Conservation (phyloP, 2,888 invertebrate genomes). For the Lepidonotus clava region DNA sequence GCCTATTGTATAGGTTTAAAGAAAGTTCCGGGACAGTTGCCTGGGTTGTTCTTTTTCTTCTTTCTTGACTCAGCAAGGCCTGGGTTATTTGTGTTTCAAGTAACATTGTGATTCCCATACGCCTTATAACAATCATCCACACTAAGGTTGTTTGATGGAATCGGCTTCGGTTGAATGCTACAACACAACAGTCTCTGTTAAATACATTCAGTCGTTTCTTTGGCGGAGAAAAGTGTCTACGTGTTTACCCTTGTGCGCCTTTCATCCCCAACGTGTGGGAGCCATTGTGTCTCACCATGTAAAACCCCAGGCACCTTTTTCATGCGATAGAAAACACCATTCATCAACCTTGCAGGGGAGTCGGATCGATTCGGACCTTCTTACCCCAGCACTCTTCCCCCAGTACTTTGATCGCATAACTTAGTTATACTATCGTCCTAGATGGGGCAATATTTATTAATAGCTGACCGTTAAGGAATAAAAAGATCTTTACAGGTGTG, state of each 20-base stretch:
- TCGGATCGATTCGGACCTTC: background rate
- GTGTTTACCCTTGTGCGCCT: background rate
- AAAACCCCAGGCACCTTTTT: constrained; percentile 16
- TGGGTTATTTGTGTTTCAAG: background rate
- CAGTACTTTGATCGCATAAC: too few species aligned
- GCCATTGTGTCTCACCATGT: background rate
- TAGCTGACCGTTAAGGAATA: too few species aligned
- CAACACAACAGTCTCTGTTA: background rate
- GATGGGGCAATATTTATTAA: too few species aligned
- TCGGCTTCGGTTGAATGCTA: too few species aligned
- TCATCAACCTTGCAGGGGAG: background rate
- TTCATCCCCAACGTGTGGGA: constrained; percentile 16
- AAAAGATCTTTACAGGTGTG: too few species aligned
- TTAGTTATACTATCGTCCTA: too few species aligned
- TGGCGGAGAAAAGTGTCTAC: background rate
- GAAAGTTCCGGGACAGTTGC: too few species aligned
- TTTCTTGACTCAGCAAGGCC: background rate
- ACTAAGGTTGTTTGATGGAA: background rate
- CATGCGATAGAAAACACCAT: background rate
- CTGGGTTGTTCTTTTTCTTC: background rate
- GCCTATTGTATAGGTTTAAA: too few species aligned
- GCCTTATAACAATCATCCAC: background rate
- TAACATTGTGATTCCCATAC: background rate
- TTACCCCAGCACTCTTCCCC: background rate
- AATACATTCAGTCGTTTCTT: background rate